Base-by-base conservation (phyloP, 2,888 invertebrate species). In the Hirtodrosophila trivittata region DNA sequence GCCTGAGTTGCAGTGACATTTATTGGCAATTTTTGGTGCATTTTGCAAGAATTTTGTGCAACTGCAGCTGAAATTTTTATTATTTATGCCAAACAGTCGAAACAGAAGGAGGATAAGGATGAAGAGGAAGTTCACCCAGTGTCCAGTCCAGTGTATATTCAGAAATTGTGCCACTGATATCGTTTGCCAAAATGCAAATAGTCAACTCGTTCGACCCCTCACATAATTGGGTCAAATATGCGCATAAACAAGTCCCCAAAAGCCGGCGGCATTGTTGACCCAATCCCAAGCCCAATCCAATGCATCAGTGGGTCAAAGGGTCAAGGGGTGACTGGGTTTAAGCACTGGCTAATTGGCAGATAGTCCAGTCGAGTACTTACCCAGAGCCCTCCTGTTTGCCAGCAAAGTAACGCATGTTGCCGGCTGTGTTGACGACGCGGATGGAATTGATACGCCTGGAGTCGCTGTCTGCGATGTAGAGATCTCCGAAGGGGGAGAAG, bases 401-500 rank as follows among this genome's bases (percentile, higher is more conserved):
- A 71, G 97, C 98, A 89, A 97, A 98, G 86, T 97, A 96, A 68
- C 95, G 94, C 90, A 98, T 96, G 89, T 95, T 95, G 8, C 97
- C 97, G 21, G 97, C 95, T 0, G 97, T 95, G 88, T 97, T 96
- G 16, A 98, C 95, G 21, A 97, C 94, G 71, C 96, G 93, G 41
- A 95, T 96, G 67, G 93, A 95, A 91, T 97, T 96, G 0, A 95
- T 93, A 82, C 96, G 94, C 75, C 95, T 94, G 0, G 96, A 95
- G 91, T 98, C 97, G 57, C 97, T 96, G 91, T 98, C 98, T 0
- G 98, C 97, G 16, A 98, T 95, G 89, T 97, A 98, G 1, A 99
- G 92, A 85, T 97, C 96, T 8, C 98, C 98, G 72, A 95, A 95
- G 0, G 97, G 97, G 37, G 97, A 95, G 89, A 98, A 98, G 0